phyloP scores from a whole-genome alignment of 2,113 vertebrate species.

The Bos taurus region DNA sequence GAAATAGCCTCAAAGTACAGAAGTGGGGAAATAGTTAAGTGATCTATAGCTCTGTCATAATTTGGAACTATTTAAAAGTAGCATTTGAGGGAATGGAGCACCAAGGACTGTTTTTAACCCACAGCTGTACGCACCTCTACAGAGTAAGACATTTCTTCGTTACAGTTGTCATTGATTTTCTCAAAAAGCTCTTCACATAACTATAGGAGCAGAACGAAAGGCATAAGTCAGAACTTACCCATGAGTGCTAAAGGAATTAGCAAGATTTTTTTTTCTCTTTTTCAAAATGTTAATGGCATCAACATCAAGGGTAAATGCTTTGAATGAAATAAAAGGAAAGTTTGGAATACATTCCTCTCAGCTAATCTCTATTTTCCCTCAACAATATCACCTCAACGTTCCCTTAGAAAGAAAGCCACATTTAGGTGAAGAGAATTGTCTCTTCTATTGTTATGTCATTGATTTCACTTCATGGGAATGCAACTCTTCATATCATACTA shows the following conservation, averaged over 20 bases:
- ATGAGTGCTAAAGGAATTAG: not conserved
- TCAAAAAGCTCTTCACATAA: conserved; percentile 98
- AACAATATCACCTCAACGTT: not conserved
- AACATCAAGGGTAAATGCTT: not conserved
- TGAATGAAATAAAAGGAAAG: not conserved
- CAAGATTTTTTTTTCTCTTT: not conserved
- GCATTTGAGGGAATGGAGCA: not conserved
- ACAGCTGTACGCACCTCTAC: conserved; percentile 83
- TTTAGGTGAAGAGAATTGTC: not conserved
- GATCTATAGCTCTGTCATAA: not conserved
- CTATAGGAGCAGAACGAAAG: conserved; percentile 76
- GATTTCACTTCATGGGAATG: not conserved
- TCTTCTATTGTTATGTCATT: not conserved
- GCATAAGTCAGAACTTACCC: not conserved
- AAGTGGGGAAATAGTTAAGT: not conserved
- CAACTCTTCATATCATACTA: not conserved
- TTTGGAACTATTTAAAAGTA: not conserved
- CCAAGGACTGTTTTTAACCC: not conserved
- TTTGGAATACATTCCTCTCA: not conserved
- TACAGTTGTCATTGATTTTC: conserved; percentile 96
- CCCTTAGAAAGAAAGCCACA: not conserved
- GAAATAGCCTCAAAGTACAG: not conserved
- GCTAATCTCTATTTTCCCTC: not conserved
- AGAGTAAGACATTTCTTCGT: conserved; percentile 95
- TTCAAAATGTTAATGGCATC: not conserved